Conservation (phyloP, 1,140 invertebrate genomes). For the Bombyx mori region ASM3026992v2 NC_085118.1:7866001-7866500, state of each 20-base stretch:
- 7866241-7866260: constrained; percentile 55
- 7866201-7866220: constrained; percentile 30
- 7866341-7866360: constrained; percentile 41
- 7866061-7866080: constrained; percentile 17
- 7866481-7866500: not conserved
- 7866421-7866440: constrained; percentile 43
- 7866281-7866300: not conserved
- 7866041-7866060: constrained; percentile 9
- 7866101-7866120: constrained; percentile 39
- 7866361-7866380: constrained; percentile 46
- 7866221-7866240: constrained; percentile 53
- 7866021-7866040: constrained; percentile 2
- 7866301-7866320: not conserved
- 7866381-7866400: constrained; percentile 45
- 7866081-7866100: constrained; percentile 55
- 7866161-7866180: constrained; percentile 61
- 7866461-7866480: constrained; percentile 2
- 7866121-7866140: constrained; percentile 15
- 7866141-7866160: constrained; percentile 48
- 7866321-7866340: not conserved
- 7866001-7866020: too few species aligned
- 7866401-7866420: constrained; percentile 36
- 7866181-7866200: constrained; percentile 29
- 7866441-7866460: constrained; percentile 1
- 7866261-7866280: constrained; percentile 21